phyloP scores from a whole-genome alignment of 2,797 vertebrate species.

The Micromesistius poutassou region DNA sequence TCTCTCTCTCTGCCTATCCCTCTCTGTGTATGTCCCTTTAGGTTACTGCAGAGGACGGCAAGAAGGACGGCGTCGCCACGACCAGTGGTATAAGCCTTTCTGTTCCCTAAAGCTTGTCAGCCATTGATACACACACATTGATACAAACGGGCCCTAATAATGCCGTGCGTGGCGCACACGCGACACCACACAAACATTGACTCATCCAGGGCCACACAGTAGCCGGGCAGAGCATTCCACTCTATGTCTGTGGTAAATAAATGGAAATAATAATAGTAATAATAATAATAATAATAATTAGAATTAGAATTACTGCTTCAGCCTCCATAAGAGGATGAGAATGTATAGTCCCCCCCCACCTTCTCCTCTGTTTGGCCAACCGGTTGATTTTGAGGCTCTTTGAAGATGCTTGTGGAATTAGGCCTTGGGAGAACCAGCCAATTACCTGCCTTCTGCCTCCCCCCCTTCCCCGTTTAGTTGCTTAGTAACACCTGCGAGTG shows the following conservation, averaged over 20 bases:
- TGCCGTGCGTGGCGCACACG: too few species aligned
- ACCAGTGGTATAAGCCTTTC: slow-evolving; percentile 61
- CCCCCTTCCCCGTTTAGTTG: slow-evolving; percentile 72
- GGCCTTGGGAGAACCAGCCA: slow-evolving; percentile 66
- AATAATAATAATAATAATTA: too few species aligned
- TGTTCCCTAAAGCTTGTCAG: slow-evolving; percentile 20
- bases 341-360: slow-evolving; percentile 29
- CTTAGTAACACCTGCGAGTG: slow-evolving; percentile 80
- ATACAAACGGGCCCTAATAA: background rate
- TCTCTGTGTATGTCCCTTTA: slow-evolving; percentile 46
- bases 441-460: slow-evolving; percentile 66
- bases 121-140: background rate
- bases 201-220: slow-evolving; percentile 16
- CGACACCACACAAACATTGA: background rate
- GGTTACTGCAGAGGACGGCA: slow-evolving; percentile 71
- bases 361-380: slow-evolving; percentile 28
- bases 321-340: slow-evolving; percentile 13
- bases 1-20: slow-evolving; percentile 1
- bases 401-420: slow-evolving; percentile 65
- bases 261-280: background rate
- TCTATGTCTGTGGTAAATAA: background rate
- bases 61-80: slow-evolving; percentile 54
- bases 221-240: background rate
- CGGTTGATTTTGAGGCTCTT: slow-evolving; percentile 38
- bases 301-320: background rate